Evolutionary conservation across 2,797 vertebrate species (phyloP).

Genomic region (Hybognathus amarus): DNA sequence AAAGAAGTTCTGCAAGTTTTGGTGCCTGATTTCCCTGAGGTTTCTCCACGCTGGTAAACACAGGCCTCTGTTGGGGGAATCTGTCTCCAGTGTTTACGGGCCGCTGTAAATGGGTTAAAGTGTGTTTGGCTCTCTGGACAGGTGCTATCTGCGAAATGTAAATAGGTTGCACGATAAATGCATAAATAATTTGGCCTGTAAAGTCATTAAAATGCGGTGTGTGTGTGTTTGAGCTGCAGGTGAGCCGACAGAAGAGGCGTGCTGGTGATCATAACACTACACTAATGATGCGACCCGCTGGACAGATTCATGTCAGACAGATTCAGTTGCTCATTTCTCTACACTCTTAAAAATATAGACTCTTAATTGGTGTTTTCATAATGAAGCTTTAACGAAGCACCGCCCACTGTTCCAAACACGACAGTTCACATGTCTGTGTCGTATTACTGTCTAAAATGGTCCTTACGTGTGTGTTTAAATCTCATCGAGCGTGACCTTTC

Average conservation of each 20-base stretch:
- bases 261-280: too few relatives aligned
- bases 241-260: background rate
- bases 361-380: too few relatives aligned
- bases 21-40: background rate
- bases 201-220: constrained; percentile 54
- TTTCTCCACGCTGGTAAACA: constrained; percentile 66
- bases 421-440: too few relatives aligned
- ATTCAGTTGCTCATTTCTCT: background rate
- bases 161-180: constrained; percentile 65
- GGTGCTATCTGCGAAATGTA: constrained; percentile 74
- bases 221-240: constrained; percentile 43
- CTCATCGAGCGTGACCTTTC: too few relatives aligned
- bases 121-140: constrained; percentile 75
- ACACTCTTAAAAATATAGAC: too few relatives aligned
- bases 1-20: background rate
- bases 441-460: too few relatives aligned
- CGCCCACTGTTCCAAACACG: too few relatives aligned
- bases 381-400: too few relatives aligned
- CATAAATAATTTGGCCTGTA: constrained; percentile 74
- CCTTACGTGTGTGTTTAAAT: too few relatives aligned
- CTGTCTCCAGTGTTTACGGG: constrained; percentile 72
- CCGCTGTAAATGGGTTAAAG: constrained; percentile 68
- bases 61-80: constrained; percentile 38
- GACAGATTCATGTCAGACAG: background rate
- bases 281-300: background rate